phyloP scores from a whole-genome alignment of 1,140 invertebrate genomes.

The Bombus terrestris region DNA sequence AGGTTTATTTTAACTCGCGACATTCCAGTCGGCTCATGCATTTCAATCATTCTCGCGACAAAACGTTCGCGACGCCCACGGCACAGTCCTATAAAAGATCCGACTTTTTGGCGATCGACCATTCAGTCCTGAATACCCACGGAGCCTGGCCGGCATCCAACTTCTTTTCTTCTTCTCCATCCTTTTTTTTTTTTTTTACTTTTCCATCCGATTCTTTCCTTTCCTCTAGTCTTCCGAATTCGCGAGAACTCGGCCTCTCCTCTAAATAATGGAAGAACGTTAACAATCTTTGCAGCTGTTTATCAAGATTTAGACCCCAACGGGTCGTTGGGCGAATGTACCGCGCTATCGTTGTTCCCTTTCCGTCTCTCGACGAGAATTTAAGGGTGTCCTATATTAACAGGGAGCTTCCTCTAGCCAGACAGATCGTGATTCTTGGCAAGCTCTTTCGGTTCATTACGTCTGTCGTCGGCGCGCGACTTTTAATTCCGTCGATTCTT shows the following conservation, averaged over 20 bases:
- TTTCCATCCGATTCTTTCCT: slow-evolving; percentile 6
- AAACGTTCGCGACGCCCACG: slow-evolving; percentile 13
- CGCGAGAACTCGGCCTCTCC: slow-evolving; percentile 42
- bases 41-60: slow-evolving; percentile 27
- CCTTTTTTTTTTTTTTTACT: not conserved
- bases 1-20: not conserved
- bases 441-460: slow-evolving; percentile 33
- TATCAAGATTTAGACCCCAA: slow-evolving; percentile 60
- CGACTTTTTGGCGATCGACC: slow-evolving; percentile 38
- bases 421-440: slow-evolving; percentile 33
- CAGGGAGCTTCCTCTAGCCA: not conserved
- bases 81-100: slow-evolving; percentile 14
- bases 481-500: slow-evolving; percentile 39
- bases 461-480: slow-evolving; percentile 24
- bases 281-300: slow-evolving; percentile 64
- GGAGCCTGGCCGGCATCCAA: slow-evolving; percentile 51
- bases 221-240: slow-evolving; percentile 1
- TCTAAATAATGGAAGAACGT: slow-evolving; percentile 58
- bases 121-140: not conserved
- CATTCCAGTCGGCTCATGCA: not conserved
- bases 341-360: not conserved
- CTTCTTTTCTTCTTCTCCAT: slow-evolving; percentile 4
- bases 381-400: slow-evolving; percentile 46
- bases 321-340: slow-evolving; percentile 39
- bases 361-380: slow-evolving; percentile 32